Base-by-base conservation (phyloP, 2,888 invertebrate genomes). In the Ennomos quercinarius region DNA sequence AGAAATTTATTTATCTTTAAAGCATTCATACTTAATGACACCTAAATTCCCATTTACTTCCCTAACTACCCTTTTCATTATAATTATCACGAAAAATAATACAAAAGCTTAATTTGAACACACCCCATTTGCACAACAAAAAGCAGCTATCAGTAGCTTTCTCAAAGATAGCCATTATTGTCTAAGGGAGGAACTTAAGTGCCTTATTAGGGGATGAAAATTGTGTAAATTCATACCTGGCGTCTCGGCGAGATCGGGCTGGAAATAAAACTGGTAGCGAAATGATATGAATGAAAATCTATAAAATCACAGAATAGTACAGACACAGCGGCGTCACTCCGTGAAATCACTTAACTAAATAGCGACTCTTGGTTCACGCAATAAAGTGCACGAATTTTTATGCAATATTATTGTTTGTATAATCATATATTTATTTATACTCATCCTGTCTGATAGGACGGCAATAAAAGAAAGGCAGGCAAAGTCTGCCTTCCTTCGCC, bases 161-260 rank as follows among this genome's bases (percentile, higher is more conserved):
- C 63, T 43, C 38, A 40, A 35, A 55, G 53, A 57, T 53, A 43
- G 57, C 60, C 35, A 53, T 64, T 58, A 63, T 64, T 60, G 55
- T 51, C 60, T 60, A 48, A 41, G 59, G 48, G 45, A 56, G 61
- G 50, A 27, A 50, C 49, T 55, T 66, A 64, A 66, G 66, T 61
- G 62, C 57, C 60, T 64, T 57, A 58, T 63, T 67, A 67, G 38
- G 40, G 46, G 35, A 43, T 35, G 49, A 41, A 57, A 63, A 64
- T 63, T 64, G 60, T 58, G 61, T 55, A 61, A 52, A 53, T 51
- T 55, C 17, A 42, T 60, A 60, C 60, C 60, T 55, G 37, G 10
- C 39, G 48, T 9, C 43, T 37, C 12, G n/a, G 27, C 10, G 34
- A 34, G 8, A 12, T 2, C 9, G 27, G 12, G 39, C 8, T 12